Evolutionary conservation across 2,113 vertebrate genomes (phyloP).

Genomic region (Amblyornis subalaris): DNA sequence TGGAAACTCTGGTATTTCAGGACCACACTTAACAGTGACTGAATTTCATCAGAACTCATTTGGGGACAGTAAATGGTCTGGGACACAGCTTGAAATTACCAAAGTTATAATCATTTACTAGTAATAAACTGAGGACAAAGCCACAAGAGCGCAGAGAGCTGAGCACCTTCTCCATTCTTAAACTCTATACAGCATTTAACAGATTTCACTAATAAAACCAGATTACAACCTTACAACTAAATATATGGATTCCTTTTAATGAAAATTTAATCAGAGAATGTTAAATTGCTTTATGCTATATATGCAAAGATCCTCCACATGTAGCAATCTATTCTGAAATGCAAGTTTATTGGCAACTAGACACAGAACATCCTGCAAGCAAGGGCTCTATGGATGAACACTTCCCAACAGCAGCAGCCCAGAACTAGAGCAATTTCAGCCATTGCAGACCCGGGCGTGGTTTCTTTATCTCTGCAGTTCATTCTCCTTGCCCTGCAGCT

Average conservation of each 20-base stretch:
- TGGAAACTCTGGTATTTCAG: not conserved
- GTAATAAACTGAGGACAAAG: not conserved
- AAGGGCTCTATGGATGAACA: not conserved
- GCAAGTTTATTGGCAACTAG: not conserved
- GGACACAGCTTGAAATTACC: not conserved
- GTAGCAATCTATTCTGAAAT: not conserved
- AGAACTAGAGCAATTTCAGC: not conserved
- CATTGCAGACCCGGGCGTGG: rapidly evolving
- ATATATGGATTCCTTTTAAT: not conserved
- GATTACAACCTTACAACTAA: not conserved
- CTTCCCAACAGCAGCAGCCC: not conserved
- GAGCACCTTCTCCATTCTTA: not conserved
- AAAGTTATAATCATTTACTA: not conserved
- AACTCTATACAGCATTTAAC: not conserved
- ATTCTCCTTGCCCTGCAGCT: not conserved
- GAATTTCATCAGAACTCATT: not conserved
- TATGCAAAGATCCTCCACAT: not conserved
- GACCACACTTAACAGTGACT: not conserved
- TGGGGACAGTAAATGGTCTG: not conserved
- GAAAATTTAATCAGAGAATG: not conserved
- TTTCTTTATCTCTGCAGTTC: not conserved
- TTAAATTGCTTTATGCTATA: not conserved
- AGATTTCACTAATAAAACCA: not conserved
- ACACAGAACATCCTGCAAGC: not conserved
- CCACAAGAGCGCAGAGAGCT: not conserved